Evolutionary conservation across 2,113 vertebrate species (phyloP).

Genomic region (Gorilla gorilla): DNA sequence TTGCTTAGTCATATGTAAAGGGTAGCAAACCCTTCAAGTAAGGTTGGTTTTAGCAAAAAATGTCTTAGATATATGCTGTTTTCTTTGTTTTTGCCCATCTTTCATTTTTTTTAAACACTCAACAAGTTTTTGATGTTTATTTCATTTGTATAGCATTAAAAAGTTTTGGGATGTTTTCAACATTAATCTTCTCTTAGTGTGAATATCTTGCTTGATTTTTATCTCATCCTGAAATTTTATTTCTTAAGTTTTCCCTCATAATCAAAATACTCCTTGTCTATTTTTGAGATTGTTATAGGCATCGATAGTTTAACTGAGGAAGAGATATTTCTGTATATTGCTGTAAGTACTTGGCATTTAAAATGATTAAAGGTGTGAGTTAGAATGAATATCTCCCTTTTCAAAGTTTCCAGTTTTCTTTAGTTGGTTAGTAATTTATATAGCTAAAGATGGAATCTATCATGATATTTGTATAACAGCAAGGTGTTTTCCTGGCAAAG

Average conservation of each 20-base stretch:
- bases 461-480: background rate
- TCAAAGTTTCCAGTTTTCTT: background rate
- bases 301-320: background rate
- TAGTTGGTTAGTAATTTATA: background rate
- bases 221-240: background rate
- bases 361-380: background rate
- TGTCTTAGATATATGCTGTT: background rate
- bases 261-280: background rate
- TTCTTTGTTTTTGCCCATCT: background rate
- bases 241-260: background rate
- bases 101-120: background rate
- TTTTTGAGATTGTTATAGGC: background rate
- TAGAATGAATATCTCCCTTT: background rate
- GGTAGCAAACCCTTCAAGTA: background rate
- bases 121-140: background rate
- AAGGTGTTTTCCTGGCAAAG: background rate
- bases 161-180: background rate
- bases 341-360: background rate
- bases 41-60: background rate
- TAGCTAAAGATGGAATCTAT: background rate
- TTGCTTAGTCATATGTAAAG: background rate
- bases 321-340: background rate
- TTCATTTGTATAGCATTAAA: background rate
- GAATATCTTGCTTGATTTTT: background rate
- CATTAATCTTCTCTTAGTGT: background rate